Evolutionary conservation across 2,113 vertebrate genomes (phyloP), one percentile per base, ranked within the genome.

Genomic region (Pterocles gutturalis): DNA sequence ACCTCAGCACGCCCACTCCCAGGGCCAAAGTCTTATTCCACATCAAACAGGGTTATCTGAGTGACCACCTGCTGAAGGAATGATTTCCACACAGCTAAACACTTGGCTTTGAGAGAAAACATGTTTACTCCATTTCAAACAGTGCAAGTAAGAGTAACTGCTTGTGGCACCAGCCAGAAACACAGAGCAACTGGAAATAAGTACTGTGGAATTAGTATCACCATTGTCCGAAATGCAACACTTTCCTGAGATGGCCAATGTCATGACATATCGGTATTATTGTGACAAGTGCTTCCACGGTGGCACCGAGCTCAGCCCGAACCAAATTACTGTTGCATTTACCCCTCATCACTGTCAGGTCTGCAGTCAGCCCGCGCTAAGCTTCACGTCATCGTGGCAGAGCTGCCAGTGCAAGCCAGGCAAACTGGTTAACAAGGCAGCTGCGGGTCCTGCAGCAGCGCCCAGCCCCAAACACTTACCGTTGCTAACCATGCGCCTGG

Each of bases 401-500:
- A 41, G 41, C 41, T 41, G 41, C 41, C 13, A 14, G 41, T 38
- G 38, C 10, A 38, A 38, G 38, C 38, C 8, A 38, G 38, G 38
- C 38, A 38, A 38, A 38, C 38, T 38, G 38, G 38, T 13, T 41
- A 5, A 41, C 41, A 41, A 11, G 41, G 41, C 13, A 41, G 41
- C 41, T 10, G 43, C 75, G 24, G 45, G 5, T 24, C 25, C 87
- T 31, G 54, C 87, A 54, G 55, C 79, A 20, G 16, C 6, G 7
- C 13, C 2, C 3, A 29, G 51, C 2, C 25, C 55, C 46, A 4
- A 4, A 25, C 24, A 98, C 99, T 98, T 73, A 99, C 99, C 99
- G 0, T 99, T 99, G 98, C 99, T 99, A 77, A 99, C 98, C 85
- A 99, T 99, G 84, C 99, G 98, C 75, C 99, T 98, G 94, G 99